These are phyloP conservation scores for Cydia pomonella DNA, from an alignment of 1,140 invertebrate species.

Conservation along the genomic window DNA sequence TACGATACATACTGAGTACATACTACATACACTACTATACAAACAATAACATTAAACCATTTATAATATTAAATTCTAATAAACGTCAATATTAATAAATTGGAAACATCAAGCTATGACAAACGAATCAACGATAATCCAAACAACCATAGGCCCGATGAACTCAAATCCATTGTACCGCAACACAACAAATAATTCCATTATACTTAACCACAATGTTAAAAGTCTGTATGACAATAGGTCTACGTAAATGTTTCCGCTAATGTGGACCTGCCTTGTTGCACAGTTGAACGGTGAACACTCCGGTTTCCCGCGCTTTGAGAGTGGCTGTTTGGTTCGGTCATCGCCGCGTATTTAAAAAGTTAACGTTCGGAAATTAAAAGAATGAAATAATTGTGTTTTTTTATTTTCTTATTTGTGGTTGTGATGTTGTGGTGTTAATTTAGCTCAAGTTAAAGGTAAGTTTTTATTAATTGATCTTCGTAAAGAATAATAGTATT, in stretches of 20 bases:
- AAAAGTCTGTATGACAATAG: constrained; percentile 24
- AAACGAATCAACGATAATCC: not conserved
- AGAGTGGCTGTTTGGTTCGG: constrained; percentile 41
- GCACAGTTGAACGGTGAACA: constrained; percentile 33
- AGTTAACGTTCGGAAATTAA: constrained; percentile 19
- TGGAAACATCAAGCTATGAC: not conserved
- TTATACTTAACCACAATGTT: constrained; percentile 21
- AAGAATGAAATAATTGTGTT: constrained; percentile 5
- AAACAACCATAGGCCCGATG: not conserved
- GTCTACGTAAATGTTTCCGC: constrained; percentile 16
- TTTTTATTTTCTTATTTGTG: not conserved
- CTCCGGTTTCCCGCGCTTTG: constrained; percentile 52
- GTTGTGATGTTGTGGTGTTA: constrained; percentile 33
- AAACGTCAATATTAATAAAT: not conserved
- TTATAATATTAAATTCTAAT: not conserved
- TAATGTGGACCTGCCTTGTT: constrained; percentile 28
- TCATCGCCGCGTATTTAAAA: not conserved
- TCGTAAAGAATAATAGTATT: too few species aligned
- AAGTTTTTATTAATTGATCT: not conserved
- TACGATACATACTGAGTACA: too few species aligned
- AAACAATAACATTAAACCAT: too few species aligned
- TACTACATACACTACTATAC: too few species aligned
- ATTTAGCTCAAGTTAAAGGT: constrained; percentile 38
- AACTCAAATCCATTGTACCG: constrained; percentile 14
- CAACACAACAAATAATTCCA: not conserved